Conservation (phyloP, 2,113 vertebrate genomes). For the Catharus minimus region DNA sequence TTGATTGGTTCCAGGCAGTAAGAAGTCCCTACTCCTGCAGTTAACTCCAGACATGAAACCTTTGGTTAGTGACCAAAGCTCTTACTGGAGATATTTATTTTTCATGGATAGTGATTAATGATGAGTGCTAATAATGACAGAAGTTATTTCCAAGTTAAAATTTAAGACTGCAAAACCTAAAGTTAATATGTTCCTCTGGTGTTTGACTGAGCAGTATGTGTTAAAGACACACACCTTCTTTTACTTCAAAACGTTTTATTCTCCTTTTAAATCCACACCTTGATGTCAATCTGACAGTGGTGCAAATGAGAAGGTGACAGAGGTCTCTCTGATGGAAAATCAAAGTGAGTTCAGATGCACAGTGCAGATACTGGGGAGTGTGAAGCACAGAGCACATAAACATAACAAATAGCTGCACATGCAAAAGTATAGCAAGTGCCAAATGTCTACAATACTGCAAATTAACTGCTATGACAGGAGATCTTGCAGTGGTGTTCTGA, state of each 20-base stretch:
- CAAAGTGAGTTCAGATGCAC: constrained; percentile 5
- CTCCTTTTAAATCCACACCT: constrained; percentile 12
- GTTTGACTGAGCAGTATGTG: background rate
- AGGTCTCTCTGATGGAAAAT: constrained; percentile 41
- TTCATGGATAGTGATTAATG: background rate
- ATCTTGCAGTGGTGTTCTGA: background rate
- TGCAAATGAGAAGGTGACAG: constrained; percentile 34
- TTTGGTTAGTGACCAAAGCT: background rate
- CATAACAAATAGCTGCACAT: constrained; percentile 3
- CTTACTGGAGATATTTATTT: constrained; percentile 14
- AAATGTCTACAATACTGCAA: constrained; percentile 17
- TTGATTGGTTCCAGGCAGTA: background rate
- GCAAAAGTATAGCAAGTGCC: background rate
- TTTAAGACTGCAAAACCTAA: background rate
- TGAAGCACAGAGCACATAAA: background rate
- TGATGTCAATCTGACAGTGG: background rate
- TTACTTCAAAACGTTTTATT: background rate
- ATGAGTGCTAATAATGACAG: background rate
- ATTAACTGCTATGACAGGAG: constrained; percentile 38
- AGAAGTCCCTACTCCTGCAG: background rate
- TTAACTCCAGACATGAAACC: background rate
- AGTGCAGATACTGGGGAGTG: background rate
- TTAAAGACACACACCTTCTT: background rate
- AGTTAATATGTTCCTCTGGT: background rate
- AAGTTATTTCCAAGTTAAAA: background rate